Percentiles rank a stretch among this genome's conserved stretches.
These are phyloP conservation scores for Carlito syrichta DNA, from an alignment of 2,113 vertebrate genomes.

Conservation along the genomic window DNA sequence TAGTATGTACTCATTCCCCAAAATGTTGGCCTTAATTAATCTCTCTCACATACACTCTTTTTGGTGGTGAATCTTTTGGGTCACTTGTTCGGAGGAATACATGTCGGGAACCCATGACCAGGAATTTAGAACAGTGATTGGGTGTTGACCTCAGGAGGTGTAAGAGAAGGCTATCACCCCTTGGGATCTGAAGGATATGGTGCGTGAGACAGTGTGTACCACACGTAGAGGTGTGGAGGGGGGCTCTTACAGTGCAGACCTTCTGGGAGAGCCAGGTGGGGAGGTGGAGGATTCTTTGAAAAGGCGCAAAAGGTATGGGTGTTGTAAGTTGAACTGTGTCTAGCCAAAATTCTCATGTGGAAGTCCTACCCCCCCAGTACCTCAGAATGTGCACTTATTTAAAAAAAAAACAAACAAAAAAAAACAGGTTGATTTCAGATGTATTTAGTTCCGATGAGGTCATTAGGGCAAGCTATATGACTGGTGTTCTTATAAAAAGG, in stretches of 20 bases:
- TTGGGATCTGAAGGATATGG: not conserved
- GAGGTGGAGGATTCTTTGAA: not conserved
- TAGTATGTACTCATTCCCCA: not conserved
- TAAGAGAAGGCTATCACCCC: not conserved
- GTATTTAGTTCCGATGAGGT: not conserved
- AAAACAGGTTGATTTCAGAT: not conserved
- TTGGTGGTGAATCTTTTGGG: not conserved
- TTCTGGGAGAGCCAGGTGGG: not conserved
- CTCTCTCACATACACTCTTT: not conserved
- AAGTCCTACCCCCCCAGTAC: not conserved
- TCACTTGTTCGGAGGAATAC: not conserved
- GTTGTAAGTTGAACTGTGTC: not conserved
- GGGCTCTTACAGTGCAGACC: not conserved
- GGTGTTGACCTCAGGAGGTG: not conserved
- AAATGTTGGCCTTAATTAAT: not conserved
- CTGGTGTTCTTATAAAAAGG: not conserved
- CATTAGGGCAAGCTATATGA: not conserved
- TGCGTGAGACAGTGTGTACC: rapidly evolving
- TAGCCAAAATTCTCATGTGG: not conserved
- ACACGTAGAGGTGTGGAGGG: rapidly evolving
- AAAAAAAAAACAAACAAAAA: not conserved
- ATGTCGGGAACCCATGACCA: not conserved
- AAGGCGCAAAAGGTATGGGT: not conserved
- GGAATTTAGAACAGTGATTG: not conserved
- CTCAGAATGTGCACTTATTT: not conserved